Base-by-base conservation (phyloP, 2,888 invertebrate genomes). In the Caenorhabditis uteleia region DNA sequence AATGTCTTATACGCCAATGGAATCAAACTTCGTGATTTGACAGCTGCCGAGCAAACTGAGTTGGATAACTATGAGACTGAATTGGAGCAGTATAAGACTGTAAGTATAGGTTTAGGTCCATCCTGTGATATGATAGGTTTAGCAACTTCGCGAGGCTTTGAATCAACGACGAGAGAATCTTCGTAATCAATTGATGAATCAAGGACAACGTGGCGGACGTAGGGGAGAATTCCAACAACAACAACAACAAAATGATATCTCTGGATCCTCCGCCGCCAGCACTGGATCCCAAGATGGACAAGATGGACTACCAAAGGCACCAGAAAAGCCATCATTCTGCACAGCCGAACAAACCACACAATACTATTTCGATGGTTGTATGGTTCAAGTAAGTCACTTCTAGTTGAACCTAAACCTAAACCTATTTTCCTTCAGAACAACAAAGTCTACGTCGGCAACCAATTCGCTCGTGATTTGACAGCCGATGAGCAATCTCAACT, bases 341-440 rank as follows among this genome's bases (percentile, higher is more conserved):
- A 57, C 58, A 16, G 79, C 75, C 47, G 73, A 80, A 44, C 76
- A 73, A 47, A 79, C 80, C 10, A 80, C 80, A 27, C 80, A 80
- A 62, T 80, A 80, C 70, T 73, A 77, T 62, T 80, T 80, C 50
- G 80, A 80, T 50, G 79, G 79, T 42, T 78, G 77, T 58, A 75
- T 75, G 69, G 71, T 78, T 54, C 74, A 74, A 65, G 72, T 71
- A 23, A 34, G 50, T 14, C n/a, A n/a, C n/a, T n/a, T n/a, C n/a
- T n/a, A n/a, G n/a, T n/a, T n/a, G 25, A 8, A 33, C 56, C 20
- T 1, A 8, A 36, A 20, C 29, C 31, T 54, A 48, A 50, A 33
- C 46, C 34, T 21, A 34, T 47, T 54, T 68, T 71, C 7, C n/a
- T n/a, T n/a, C 68, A 79, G 70, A 70, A 68, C 65, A 77, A 78